Evolutionary conservation across 2,888 invertebrate genomes (phyloP), one percentile per base, ranked within the genome.

Genomic region (Lepidochrysops patricia): DNA sequence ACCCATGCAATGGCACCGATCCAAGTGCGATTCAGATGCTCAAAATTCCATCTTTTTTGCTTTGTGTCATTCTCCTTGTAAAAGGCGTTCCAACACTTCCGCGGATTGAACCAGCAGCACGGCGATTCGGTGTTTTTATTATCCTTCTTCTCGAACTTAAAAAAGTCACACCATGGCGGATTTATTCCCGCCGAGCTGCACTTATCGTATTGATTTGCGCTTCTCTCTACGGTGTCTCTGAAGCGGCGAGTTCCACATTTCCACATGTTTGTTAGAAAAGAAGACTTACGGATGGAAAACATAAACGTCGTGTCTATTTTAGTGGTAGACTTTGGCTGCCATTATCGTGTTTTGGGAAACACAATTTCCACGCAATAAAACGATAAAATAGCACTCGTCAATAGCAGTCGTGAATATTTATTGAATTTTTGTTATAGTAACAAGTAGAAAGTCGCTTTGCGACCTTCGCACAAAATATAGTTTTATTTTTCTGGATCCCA

Each of bases 1-100:
- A 90, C 90, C 90, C 90, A 90, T 74, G 90, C 87, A 68, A 89
- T 88, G 80, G 89, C 89, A 82, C 82, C 82, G 66, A 87, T 79
- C 90, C 90, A 89, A 78, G 77, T 77, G 61, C 75, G 76, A 69
- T 85, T 84, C 48, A 88, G 65, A 54, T 82, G 78, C 50, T 84
- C 83, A 67, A 86, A 87, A 69, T 79, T 84, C 82, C 87, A 87
- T 71, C 73, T 75, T 37, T 80, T 80, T 57, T 72, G 78, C 66
- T 88, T 84, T 13, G 87, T 82, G 48, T 79, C 76, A 61, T 79
- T 79, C 58, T 72, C 68, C 63, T 71, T 69, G 63, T 72, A 60
- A 64, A 65, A 69, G 43, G 72, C 68, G 58, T 66, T 68, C 75
- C 81, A 77, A 63, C 82, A 81, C 62, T 75, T 77, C 1, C 70